Evolutionary conservation across 2,888 invertebrate genomes (phyloP).

Genomic region (Lasioglossum zephyrum): DNA sequence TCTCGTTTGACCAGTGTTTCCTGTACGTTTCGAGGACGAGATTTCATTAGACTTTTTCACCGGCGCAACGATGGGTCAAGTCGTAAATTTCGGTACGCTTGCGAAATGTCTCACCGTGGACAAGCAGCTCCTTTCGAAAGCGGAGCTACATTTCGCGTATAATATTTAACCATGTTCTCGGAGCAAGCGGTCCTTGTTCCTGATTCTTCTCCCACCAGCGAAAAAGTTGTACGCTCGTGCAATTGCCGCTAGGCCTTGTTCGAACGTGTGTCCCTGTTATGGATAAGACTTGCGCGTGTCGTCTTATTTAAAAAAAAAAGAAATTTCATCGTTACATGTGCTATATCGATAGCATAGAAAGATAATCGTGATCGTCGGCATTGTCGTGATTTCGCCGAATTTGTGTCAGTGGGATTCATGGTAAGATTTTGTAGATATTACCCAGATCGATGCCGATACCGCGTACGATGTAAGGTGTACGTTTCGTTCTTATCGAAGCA

Average conservation of each 20-base stretch:
- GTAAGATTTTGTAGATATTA: conserved; percentile 3
- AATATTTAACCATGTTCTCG: conserved; percentile 16
- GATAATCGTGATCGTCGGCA: background rate
- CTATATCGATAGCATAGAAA: background rate
- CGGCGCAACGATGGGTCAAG: background rate
- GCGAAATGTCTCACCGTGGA: background rate
- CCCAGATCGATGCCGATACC: background rate
- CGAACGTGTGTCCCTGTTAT: background rate
- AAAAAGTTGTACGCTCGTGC: conserved; percentile 16
- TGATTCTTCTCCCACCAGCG: conserved; percentile 15
- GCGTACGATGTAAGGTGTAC: background rate
- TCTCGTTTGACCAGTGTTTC: background rate
- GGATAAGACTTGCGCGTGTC: background rate
- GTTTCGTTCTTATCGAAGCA: background rate
- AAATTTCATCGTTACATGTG: background rate
- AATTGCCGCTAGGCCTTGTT: background rate
- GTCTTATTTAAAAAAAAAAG: background rate
- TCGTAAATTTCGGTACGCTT: background rate
- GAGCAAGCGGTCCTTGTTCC: conserved; percentile 1
- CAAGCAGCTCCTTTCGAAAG: background rate
- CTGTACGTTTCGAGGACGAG: background rate
- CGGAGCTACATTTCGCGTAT: background rate
- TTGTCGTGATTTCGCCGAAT: background rate
- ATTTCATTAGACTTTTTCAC: background rate
- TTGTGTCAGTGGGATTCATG: background rate